phyloP scores from a whole-genome alignment of 2,888 invertebrate genomes.

The Euproctis similis region DNA sequence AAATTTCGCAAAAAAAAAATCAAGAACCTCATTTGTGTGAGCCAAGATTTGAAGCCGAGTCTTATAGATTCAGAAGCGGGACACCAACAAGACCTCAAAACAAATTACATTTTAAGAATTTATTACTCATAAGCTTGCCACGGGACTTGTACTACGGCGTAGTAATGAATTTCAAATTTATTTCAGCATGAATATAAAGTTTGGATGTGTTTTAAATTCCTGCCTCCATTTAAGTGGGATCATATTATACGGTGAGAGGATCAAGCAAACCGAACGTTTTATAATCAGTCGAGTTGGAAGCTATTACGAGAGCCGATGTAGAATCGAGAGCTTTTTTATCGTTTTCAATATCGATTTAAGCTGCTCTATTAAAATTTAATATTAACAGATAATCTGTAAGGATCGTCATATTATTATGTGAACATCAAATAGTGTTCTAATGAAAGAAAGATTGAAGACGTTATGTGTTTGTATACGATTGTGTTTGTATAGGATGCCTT shows the following conservation, averaged over 20 bases:
- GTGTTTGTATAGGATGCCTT: constrained; percentile 43
- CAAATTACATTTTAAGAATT: too few relatives aligned
- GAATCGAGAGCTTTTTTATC: constrained; percentile 28
- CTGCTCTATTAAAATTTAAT: constrained; percentile 10
- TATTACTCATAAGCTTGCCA: constrained; percentile 6
- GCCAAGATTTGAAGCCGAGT: too few relatives aligned
- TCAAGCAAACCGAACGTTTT: constrained; percentile 27
- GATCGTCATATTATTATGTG: constrained; percentile 5
- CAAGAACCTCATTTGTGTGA: too few relatives aligned
- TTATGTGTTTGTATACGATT: constrained; percentile 18
- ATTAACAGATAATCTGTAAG: constrained; percentile 12
- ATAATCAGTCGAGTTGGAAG: constrained; percentile 45
- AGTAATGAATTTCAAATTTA: constrained; percentile 14
- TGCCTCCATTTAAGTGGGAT: constrained; percentile 26
- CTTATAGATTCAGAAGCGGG: too few relatives aligned
- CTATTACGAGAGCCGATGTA: constrained; percentile 28
- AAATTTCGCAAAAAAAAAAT: too few relatives aligned
- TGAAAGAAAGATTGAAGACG: constrained; percentile 4
- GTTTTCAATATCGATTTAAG: constrained; percentile 18
- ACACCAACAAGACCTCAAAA: too few relatives aligned
- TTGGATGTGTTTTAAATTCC: constrained; percentile 14
- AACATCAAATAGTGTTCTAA: neutral
- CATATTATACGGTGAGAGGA: constrained; percentile 51
- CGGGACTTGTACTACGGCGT: constrained; percentile 8
- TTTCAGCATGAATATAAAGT: constrained; percentile 8